These are phyloP conservation scores for Aplochiton taeniatus DNA, from an alignment of 2,797 vertebrate genomes.

Conservation along the genomic window DNA sequence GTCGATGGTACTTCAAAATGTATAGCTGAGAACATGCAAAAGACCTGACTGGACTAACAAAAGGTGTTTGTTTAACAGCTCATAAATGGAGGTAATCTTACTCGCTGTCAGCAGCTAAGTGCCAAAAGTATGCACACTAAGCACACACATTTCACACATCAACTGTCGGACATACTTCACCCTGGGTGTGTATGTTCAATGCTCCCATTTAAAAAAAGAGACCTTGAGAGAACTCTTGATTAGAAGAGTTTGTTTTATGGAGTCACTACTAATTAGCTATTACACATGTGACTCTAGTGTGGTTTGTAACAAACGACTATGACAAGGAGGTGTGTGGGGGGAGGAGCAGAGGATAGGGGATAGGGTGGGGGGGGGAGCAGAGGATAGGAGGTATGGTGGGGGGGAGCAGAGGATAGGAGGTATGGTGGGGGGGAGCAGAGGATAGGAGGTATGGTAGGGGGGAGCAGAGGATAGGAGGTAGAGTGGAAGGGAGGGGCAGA, in stretches of 20 bases:
- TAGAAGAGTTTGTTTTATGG: slow-evolving; percentile 34
- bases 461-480: too few relatives aligned
- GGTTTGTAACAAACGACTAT: slow-evolving; percentile 44
- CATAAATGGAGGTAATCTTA: slow-evolving; percentile 55
- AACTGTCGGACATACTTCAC: slow-evolving; percentile 31
- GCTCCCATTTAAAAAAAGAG: slow-evolving; percentile 25
- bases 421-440: too few relatives aligned
- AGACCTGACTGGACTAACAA: slow-evolving; percentile 34
- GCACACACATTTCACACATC: slow-evolving; percentile 17
- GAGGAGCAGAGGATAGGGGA: slow-evolving; percentile 49
- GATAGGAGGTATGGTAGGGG: too few relatives aligned
- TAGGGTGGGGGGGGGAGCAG: slow-evolving; percentile 57
- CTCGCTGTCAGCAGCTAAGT: slow-evolving; percentile 45
- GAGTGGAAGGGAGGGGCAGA: too few relatives aligned
- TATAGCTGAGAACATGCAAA: not conserved
- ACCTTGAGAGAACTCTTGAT: slow-evolving; percentile 40
- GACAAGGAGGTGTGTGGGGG: slow-evolving; percentile 46
- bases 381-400: too few relatives aligned
- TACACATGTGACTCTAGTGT: slow-evolving; percentile 50
- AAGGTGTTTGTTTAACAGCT: slow-evolving; percentile 37
- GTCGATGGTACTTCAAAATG: slow-evolving; percentile 38
- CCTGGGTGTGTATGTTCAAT: slow-evolving; percentile 41
- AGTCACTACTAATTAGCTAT: slow-evolving; percentile 41
- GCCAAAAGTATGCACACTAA: slow-evolving; percentile 17
- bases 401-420: slow-evolving; percentile 70